A percentile compares a stretch with the other conserved stretches of the same genome.
Conservation (phyloP, 35 echinoderm and acorn worm species). For the Lytechinus pictus region DNA sequence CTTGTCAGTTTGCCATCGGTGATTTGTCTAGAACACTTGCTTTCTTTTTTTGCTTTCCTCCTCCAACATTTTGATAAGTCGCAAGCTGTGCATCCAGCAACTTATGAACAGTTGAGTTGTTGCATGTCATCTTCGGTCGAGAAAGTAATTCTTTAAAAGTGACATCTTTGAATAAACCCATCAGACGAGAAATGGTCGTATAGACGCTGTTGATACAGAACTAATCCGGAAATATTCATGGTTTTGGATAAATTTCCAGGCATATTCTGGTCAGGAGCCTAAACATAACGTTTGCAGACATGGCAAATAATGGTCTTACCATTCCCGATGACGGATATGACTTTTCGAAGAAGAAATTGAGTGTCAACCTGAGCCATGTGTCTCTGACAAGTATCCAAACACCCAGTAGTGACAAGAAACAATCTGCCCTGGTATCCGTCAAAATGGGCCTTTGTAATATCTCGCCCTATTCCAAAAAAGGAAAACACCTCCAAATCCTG, state of each 20-base stretch:
- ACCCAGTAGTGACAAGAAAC: background rate
- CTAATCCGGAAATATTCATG: too few relatives aligned
- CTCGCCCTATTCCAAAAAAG: constrained; percentile 53
- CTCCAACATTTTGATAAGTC: background rate
- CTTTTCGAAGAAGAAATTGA: background rate
- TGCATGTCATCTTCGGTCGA: background rate
- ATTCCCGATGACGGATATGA: background rate
- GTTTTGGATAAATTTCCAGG: background rate
- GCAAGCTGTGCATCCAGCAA: background rate
- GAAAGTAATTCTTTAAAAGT: background rate
- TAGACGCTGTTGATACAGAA: too few relatives aligned
- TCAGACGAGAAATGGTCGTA: too few relatives aligned
- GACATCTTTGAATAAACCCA: too few relatives aligned
- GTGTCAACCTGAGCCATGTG: background rate
- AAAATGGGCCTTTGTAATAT: constrained; percentile 59
- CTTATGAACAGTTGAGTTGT: background rate
- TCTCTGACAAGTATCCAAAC: background rate
- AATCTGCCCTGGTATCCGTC: constrained; percentile 16
- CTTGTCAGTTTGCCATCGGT: background rate
- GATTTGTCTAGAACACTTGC: background rate
- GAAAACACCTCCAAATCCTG: constrained; percentile 63
- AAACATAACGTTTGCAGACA: background rate
- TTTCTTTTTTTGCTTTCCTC: background rate
- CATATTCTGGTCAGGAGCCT: background rate
- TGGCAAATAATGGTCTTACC: background rate